Evolutionary conservation across 2,888 invertebrate genomes (phyloP).

Genomic region (Alcis repandata): DNA sequence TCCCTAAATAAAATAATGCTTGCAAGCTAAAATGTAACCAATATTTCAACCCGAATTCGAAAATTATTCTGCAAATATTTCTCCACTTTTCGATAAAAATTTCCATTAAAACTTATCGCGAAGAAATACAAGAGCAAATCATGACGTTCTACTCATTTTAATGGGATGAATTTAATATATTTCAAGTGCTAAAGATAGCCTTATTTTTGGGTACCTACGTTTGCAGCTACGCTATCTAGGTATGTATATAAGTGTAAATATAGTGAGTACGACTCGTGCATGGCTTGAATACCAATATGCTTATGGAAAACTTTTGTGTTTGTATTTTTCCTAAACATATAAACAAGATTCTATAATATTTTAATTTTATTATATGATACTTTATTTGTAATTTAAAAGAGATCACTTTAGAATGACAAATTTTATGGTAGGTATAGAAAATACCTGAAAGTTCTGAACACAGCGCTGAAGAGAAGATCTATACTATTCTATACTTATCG

Average conservation of each 20-base stretch:
- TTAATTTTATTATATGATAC: too few relatives aligned
- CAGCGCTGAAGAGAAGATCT: too few relatives aligned
- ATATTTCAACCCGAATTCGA: background rate
- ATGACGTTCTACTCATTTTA: background rate
- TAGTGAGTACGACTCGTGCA: background rate
- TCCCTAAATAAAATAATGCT: too few relatives aligned
- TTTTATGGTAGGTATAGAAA: too few relatives aligned
- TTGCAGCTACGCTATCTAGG: background rate
- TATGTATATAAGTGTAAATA: background rate
- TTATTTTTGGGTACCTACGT: conserved; percentile 4
- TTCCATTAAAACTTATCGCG: background rate
- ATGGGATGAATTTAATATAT: conserved; percentile 16
- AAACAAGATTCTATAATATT: too few relatives aligned
- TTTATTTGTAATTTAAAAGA: too few relatives aligned
- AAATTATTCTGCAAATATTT: background rate
- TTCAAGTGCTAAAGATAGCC: conserved; percentile 13
- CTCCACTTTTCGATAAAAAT: background rate
- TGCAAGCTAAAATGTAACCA: too few relatives aligned
- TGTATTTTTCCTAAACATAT: background rate
- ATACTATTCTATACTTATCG: too few relatives aligned
- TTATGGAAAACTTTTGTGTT: conserved; percentile 1
- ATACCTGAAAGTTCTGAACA: too few relatives aligned
- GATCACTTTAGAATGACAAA: too few relatives aligned
- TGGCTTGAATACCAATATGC: conserved; percentile 10
- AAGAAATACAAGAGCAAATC: conserved; percentile 6